Conservation (phyloP, 23 tunicate species). For the Trididemnum clinides region DNA sequence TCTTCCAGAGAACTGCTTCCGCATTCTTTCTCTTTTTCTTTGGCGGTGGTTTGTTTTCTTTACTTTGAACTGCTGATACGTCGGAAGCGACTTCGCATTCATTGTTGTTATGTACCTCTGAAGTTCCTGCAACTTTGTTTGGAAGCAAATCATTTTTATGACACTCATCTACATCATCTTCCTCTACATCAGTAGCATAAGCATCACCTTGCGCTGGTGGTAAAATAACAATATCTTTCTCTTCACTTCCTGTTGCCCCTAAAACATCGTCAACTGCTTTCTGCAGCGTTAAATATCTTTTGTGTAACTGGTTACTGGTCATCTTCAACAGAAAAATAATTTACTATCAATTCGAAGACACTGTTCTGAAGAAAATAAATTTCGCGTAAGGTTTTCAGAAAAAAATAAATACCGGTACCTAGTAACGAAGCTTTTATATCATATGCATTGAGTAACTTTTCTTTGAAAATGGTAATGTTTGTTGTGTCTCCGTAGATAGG, state of each 20-base stretch:
- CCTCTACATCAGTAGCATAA: constrained; percentile 1
- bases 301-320: background rate
- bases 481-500: no score
- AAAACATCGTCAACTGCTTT: constrained; percentile 4
- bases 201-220: constrained; percentile 16
- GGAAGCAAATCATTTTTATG: constrained; percentile 15
- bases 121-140: constrained; percentile 16
- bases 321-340: background rate
- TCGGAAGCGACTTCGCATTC: constrained; percentile 1
- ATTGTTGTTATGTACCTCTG: constrained; percentile 1
- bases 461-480: no score
- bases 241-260: background rate
- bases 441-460: no score
- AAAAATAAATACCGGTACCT: no score
- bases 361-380: background rate
- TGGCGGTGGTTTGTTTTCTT: constrained; percentile 12
- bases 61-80: background rate
- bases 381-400: no score
- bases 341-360: background rate
- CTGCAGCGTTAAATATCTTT: background rate
- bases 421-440: no score
- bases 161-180: constrained; percentile 3
- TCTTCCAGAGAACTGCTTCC: background rate
- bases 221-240: constrained; percentile 8
- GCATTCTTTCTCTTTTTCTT: background rate